Conservation (phyloP, 2,888 invertebrate genomes). For the Tromatobia lineatoria region DNA sequence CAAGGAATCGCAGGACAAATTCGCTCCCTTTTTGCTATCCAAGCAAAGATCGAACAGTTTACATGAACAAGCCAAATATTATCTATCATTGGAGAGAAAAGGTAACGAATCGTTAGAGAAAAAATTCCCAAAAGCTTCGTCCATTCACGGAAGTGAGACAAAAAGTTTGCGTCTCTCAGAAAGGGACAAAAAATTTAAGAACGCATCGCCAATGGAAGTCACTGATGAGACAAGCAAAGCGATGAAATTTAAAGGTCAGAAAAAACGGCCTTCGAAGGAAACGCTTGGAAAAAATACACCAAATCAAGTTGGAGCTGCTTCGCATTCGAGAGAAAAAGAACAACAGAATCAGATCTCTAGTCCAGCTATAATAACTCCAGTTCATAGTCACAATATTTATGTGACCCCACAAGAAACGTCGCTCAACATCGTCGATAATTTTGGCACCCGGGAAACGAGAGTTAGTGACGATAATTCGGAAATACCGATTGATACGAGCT, state of each 20-base stretch:
- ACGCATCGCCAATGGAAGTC: not conserved
- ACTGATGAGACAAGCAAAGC: not conserved
- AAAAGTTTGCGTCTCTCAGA: not conserved
- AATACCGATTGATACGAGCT: not conserved
- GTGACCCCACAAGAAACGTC: not conserved
- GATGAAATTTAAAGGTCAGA: not conserved
- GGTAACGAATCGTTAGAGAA: not conserved
- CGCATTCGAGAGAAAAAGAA: not conserved
- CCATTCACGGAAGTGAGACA: constrained; percentile 17
- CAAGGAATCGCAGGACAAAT: constrained; percentile 34
- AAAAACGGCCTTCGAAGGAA: not conserved
- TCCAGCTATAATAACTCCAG: not conserved
- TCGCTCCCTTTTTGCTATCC: not conserved
- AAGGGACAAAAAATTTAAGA: not conserved
- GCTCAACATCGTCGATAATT: not conserved
- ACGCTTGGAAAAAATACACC: not conserved
- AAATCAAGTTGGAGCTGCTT: not conserved
- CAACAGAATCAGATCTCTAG: not conserved
- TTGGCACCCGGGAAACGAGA: not conserved
- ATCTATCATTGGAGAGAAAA: not conserved
- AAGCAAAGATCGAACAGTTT: not conserved
- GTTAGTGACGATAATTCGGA: constrained; percentile 9
- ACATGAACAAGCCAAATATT: not conserved
- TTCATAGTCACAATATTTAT: not conserved
- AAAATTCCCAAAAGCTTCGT: not conserved